Percentiles rank a stretch among this genome's conserved stretches.
Conservation (phyloP, 2,113 vertebrate genomes). For the Sphyrna mokarran region DNA sequence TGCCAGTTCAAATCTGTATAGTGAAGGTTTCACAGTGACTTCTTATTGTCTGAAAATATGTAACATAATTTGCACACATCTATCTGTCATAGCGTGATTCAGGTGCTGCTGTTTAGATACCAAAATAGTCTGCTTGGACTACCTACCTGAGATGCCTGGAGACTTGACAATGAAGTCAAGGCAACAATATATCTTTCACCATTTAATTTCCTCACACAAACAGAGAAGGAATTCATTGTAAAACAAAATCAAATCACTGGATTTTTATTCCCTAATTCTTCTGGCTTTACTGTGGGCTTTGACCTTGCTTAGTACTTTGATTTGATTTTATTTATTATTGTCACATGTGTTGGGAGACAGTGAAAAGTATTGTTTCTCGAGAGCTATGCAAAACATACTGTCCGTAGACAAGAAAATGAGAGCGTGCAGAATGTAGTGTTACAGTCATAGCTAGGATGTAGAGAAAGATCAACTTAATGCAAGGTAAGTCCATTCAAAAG, state of each 20-base stretch:
- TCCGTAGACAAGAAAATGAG: too few relatives aligned
- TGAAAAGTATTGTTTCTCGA: too few relatives aligned
- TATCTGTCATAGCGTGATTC: neutral
- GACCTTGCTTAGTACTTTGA: neutral
- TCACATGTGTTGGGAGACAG: too few relatives aligned
- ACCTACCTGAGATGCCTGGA: neutral
- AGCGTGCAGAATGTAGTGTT: too few relatives aligned
- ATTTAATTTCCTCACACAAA: neutral
- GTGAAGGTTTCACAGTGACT: neutral
- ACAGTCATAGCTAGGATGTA: too few relatives aligned
- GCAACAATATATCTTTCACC: neutral
- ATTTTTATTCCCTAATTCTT: neutral
- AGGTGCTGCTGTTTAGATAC: neutral
- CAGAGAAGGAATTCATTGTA: too few relatives aligned
- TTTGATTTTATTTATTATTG: too few relatives aligned
- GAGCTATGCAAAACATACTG: too few relatives aligned
- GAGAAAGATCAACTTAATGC: too few relatives aligned
- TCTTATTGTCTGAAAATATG: neutral
- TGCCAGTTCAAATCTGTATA: neutral
- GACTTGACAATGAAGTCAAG: neutral
- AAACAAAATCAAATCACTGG: neutral
- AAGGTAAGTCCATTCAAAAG: too few relatives aligned
- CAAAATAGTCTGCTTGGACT: neutral
- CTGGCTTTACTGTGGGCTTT: neutral
- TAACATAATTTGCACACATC: neutral